Base-by-base conservation (phyloP, 2,113 vertebrate species). In the Cyprinus carpio region DNA sequence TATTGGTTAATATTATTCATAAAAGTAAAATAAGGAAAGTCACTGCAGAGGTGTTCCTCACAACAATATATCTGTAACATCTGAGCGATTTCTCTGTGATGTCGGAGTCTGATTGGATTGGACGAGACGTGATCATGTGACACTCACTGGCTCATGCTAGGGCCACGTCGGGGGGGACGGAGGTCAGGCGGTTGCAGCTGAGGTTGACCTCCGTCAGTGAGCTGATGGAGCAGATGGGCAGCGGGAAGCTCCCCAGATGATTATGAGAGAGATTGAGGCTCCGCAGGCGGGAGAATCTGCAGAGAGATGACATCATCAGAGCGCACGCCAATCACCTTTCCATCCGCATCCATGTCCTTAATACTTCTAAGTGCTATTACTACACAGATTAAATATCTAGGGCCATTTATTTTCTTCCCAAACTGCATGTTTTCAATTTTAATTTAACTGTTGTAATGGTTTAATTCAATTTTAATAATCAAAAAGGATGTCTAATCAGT, bases 181-280 rank as follows among this genome's bases (percentile, higher is more conserved):
- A 94, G 90, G 86, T 92, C 88, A 99, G 93, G 89, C 94, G 95
- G 81, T 99, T 99, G 92, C 98, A 98, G 91, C 98, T 99, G 91
- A 99, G 94, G 16, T 99, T 99, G 91, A 99, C 95, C 87, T 99
- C 98, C 0, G 95, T 96, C 90, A 99, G 93, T 0, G 96, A 97
- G 62, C 95, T 93, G 89, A 99, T 98, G 89, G 92, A 92, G 89
- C 97, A 98, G 84, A 99, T 96, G 12, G 95, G 94, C 90, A 94
- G 60, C 0, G 98, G 98, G 87, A 99, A 99, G 60, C 96, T 94
- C 87, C 96, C 94, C 81, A 99, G 93, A 86, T 97, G 96, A 92
- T 99, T 99, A 92, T 96, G 99, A 67, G 98, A 99, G 88, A 99
- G 95, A 92, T 99, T 99, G 93, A 99, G 96, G 93, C 98, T 99